Evolutionary conservation across 1,140 invertebrate species (phyloP), one percentile per base, ranked within the genome.

Genomic region (Penaeus chinensis): DNA sequence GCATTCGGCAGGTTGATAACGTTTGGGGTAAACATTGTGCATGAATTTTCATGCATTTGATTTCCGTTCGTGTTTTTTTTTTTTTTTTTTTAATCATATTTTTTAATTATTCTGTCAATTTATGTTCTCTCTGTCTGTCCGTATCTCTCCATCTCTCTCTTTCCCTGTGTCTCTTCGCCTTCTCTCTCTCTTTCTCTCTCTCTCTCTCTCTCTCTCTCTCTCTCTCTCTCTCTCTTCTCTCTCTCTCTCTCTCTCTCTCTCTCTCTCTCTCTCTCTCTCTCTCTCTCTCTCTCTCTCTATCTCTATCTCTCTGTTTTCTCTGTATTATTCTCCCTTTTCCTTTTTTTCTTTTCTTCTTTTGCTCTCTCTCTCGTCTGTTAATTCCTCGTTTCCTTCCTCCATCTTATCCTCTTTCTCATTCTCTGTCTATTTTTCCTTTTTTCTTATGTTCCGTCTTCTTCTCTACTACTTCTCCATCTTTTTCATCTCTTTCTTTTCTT

Each of bases 161-260:
- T 77, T 54, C n/a, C 22, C 13, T 54, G n/a, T 54, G 13, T 22
- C n/a, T 54, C 37, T 54, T 47, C 32, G 22, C 32, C 74, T 77
- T 20, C 32, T 24, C 27, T 24, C 37, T 54, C 16, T 24, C 16
- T 24, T 19, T 54, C 27, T 24, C 27, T 54, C 16, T 24, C 16
- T 54, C 37, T 54, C n/a, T 54, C 13, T 54, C 54, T 54, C n/a
- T 22, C n/a, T 54, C 37, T 54, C 54, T 54, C 27, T 24, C n/a
- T 54, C 4, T 54, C 27, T 54, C 27, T 24, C 16, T 22, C 27
- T 24, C 27, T 24, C 27, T 24, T 19, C 22, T 77, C 74, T 77
- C 74, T 77, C 74, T 77, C 74, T 76, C 74, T 76, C 74, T 76
- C 24, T 76, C 24, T 76, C 24, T 32, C 11, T 76, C 74, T 76